A percentile compares a stretch with the other conserved stretches of the same genome.
Evolutionary conservation across 2,888 invertebrate species (phyloP).

Genomic region (Lomographa bimaculata): DNA sequence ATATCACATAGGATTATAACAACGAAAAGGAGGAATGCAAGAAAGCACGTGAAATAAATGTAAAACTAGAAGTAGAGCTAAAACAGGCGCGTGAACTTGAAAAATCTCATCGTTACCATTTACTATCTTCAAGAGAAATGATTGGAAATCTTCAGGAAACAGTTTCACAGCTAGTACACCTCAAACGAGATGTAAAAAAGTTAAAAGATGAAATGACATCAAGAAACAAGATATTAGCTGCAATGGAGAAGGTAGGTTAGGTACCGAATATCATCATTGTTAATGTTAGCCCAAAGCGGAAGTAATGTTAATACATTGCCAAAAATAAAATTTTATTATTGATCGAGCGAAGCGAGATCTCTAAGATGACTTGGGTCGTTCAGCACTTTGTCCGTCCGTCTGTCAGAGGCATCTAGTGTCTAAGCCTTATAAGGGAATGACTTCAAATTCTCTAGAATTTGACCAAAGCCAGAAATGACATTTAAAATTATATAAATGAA

Average conservation of each 20-base stretch:
- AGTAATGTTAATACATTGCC: no score
- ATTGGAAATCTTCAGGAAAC: constrained; percentile 73
- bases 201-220: constrained; percentile 58
- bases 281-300: no score
- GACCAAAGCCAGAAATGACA: no score
- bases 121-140: constrained; percentile 71
- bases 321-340: no score
- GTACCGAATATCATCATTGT: no score
- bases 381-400: no score
- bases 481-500: no score
- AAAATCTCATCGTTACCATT: constrained; percentile 72
- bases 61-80: constrained; percentile 62
- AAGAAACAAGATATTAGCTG: constrained; percentile 50
- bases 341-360: no score
- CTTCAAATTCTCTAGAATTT: no score
- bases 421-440: no score
- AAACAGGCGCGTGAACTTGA: constrained; percentile 66
- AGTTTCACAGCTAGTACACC: constrained; percentile 68
- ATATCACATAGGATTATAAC: constrained; percentile 51
- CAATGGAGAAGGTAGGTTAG: constrained; percentile 66
- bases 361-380: no score
- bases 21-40: constrained; percentile 64
- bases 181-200: constrained; percentile 68
- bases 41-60: constrained; percentile 57
- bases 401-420: no score